Base-by-base conservation (phyloP, 92 coral and sea anemone species). In the Bergia puertoricense region DNA sequence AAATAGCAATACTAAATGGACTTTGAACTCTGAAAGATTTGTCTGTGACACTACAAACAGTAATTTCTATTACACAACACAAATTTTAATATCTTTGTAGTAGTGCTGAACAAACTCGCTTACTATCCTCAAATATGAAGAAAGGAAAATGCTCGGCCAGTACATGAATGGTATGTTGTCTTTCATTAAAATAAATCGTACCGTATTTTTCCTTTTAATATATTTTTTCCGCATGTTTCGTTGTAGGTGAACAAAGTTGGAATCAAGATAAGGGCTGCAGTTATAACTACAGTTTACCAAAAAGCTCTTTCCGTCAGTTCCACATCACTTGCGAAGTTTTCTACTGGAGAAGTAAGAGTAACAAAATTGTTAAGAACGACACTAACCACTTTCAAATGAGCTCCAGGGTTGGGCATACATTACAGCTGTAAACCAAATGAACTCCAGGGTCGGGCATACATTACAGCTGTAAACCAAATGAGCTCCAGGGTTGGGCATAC, bases 211-310 rank as follows among this genome's bases (percentile, higher is more conserved):
- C n/a, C 43, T 74, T 82, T 46, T 14, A 30, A 48, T 20, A 82
- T 54, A 54, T 54, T 23, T 71, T 39, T 80, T 56, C 8, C 30
- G 8, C 69, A 22, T 8, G 39, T 69, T 30, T 2, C 36, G 20
- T 69, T 46, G 5, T 74, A 96, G 99, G 98, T 96, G 11, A 95
- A 96, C 87, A 96, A 95, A 95, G 92, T 96, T 92, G 97, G 98
- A 10, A 81, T 95, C 54, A 94, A 96, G 92, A 91, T 96, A 81
- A 88, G 99, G 89, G 99, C 97, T 65, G 98, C 98, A 56, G 91
- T 95, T 50, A 95, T 96, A 72, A 96, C 97, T 3, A 92, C 98
- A 74, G 98, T 96, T 1, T 96, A 96, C 69, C 93, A 96, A 73
- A 96, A 96, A 82, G 90, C 99, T 30, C 82, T 96, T 3, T 90